Evolutionary conservation across 2,113 vertebrate genomes (phyloP).

Genomic region (Mustela lutreola): DNA sequence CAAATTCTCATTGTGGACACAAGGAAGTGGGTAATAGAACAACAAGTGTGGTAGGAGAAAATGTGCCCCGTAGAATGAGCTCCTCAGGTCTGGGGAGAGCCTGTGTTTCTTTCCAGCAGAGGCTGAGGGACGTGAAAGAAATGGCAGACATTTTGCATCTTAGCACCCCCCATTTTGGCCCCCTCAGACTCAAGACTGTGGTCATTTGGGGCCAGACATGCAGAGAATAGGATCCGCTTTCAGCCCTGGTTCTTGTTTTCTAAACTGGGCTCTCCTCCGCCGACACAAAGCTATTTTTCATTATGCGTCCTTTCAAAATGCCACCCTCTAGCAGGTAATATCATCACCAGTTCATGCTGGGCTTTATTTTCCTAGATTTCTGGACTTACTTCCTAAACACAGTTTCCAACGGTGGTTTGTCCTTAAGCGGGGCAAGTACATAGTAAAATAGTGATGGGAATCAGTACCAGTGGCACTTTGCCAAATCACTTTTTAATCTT

Average conservation of each 20-base stretch:
- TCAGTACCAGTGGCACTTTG: neutral
- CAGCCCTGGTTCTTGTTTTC: neutral
- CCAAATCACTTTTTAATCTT: slow-evolving; percentile 55
- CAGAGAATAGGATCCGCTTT: neutral
- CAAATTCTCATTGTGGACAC: neutral
- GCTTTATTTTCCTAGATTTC: neutral
- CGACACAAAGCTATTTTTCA: neutral
- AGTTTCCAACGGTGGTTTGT: neutral
- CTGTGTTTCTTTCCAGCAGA: neutral
- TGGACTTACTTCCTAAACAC: neutral
- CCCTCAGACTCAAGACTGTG: neutral
- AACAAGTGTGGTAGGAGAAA: too few relatives aligned
- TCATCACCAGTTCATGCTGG: neutral
- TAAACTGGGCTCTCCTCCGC: neutral
- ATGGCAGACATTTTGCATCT: neutral
- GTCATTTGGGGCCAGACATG: neutral
- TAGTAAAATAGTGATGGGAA: neutral
- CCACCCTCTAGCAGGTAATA: neutral
- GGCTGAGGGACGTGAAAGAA: neutral
- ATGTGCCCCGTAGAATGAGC: fast-evolving
- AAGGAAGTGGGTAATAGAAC: neutral
- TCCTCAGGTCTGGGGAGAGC: neutral
- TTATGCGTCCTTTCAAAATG: neutral
- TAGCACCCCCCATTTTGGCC: neutral
- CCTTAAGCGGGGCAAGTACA: neutral